These are phyloP conservation scores for Pandemis heparana DNA, from an alignment of 2,888 invertebrate genomes.

Conservation along the genomic window DNA sequence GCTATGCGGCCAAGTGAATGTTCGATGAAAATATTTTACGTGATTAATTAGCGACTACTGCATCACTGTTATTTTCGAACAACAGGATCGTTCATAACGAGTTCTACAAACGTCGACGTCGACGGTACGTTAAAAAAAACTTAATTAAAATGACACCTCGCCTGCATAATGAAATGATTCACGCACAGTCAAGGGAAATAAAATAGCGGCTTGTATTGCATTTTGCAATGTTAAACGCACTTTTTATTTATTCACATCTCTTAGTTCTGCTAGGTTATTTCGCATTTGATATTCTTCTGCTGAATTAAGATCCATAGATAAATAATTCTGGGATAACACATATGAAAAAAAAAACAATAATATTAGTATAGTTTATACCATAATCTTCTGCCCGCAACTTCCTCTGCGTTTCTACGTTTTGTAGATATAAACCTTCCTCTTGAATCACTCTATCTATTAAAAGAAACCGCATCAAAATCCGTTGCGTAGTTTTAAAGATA, in stretches of 20 bases:
- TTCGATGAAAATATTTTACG: neutral
- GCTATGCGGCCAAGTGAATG: neutral
- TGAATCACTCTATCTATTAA: no score
- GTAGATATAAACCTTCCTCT: no score
- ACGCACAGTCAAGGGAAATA: slow-evolving; percentile 62
- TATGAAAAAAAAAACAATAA: no score
- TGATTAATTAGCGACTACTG: slow-evolving; percentile 46
- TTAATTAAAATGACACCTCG: slow-evolving; percentile 81
- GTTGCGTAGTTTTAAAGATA: no score
- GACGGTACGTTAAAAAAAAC: slow-evolving; percentile 77
- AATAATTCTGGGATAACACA: no score
- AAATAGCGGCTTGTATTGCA: slow-evolving; percentile 43
- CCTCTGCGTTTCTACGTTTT: no score
- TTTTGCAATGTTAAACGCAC: slow-evolving; percentile 27
- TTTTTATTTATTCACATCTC: slow-evolving; percentile 8
- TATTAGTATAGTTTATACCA: no score
- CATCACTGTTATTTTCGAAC: slow-evolving; percentile 73
- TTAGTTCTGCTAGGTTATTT: neutral
- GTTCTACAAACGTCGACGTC: slow-evolving; percentile 73
- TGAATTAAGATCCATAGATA: no score
- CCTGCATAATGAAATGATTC: slow-evolving; percentile 81
- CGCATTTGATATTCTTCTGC: no score
- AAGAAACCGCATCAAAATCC: no score
- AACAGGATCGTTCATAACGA: slow-evolving; percentile 34
- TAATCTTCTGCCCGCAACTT: no score